Evolutionary conservation across 2,888 invertebrate species (phyloP).

Genomic region (Eupsilia transversa): DNA sequence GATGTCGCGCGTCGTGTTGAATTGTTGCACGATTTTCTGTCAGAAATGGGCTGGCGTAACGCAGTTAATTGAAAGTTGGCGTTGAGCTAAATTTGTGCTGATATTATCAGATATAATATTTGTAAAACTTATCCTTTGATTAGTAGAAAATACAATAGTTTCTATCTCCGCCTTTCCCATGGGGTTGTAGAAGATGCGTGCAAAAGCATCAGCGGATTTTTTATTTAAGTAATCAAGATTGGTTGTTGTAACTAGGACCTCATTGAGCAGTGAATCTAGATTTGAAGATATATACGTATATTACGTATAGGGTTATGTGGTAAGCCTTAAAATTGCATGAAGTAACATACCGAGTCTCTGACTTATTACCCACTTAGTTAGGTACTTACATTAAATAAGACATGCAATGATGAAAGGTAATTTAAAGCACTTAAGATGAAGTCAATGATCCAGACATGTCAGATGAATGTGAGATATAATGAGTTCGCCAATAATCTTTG

Average conservation of each 20-base stretch:
- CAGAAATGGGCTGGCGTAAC: conserved; percentile 36
- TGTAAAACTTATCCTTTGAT: background rate
- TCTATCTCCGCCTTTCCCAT: background rate
- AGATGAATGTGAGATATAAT: conserved; percentile 30
- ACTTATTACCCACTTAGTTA: conserved; percentile 12
- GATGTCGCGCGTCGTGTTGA: conserved; percentile 46
- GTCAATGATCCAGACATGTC: conserved; percentile 33
- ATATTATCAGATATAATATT: background rate
- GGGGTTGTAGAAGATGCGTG: background rate
- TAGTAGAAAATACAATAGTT: background rate
- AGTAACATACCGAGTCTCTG: background rate
- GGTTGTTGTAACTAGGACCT: background rate
- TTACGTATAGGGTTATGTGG: no score
- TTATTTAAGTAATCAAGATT: background rate
- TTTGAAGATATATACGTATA: no score
- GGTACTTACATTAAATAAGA: conserved; percentile 5
- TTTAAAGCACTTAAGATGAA: conserved; percentile 27
- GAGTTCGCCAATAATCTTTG: conserved; percentile 17
- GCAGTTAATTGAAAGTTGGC: background rate
- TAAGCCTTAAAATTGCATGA: background rate
- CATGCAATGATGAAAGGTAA: conserved; percentile 13
- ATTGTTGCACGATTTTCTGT: conserved; percentile 37
- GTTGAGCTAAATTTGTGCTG: background rate
- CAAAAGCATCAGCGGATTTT: background rate
- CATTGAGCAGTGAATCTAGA: background rate